Evolutionary conservation across 2,888 invertebrate species (phyloP).

Genomic region (Myopa tessellatipennis): DNA sequence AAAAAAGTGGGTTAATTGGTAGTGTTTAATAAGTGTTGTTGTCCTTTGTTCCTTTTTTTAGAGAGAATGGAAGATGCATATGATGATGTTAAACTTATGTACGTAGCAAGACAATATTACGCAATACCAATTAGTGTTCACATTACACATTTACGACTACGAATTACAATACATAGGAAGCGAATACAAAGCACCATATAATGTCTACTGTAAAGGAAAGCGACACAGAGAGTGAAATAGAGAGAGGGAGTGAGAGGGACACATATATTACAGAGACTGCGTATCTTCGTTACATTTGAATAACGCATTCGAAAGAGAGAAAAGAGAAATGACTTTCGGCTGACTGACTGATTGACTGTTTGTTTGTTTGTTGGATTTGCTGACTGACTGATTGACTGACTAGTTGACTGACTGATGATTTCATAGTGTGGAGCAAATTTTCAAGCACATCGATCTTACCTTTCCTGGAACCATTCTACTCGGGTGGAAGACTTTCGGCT

Average conservation of each 20-base stretch:
- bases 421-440: constrained; percentile 15
- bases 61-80: not conserved
- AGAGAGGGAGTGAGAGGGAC: not conserved
- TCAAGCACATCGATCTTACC: constrained; percentile 68
- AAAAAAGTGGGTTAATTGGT: too few species aligned
- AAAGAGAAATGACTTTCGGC: not conserved
- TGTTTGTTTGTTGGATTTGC: not conserved
- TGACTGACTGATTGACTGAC: constrained; percentile 22
- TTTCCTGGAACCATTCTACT: constrained; percentile 70
- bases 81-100: not conserved
- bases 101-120: not conserved
- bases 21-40: too few species aligned
- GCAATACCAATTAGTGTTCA: not conserved
- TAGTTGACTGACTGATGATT: constrained; percentile 23
- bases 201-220: not conserved
- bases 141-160: not conserved
- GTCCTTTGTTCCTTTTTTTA: too few species aligned
- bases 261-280: not conserved
- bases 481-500: constrained; percentile 80
- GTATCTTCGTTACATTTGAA: not conserved
- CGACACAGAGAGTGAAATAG: not conserved
- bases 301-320: not conserved
- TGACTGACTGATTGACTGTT: not conserved
- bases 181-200: not conserved
- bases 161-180: constrained; percentile 5